Percentiles rank a stretch among this genome's conserved stretches.
Conservation (phyloP, 2,797 vertebrate genomes). For the Poeciliopsis presidionis region DNA sequence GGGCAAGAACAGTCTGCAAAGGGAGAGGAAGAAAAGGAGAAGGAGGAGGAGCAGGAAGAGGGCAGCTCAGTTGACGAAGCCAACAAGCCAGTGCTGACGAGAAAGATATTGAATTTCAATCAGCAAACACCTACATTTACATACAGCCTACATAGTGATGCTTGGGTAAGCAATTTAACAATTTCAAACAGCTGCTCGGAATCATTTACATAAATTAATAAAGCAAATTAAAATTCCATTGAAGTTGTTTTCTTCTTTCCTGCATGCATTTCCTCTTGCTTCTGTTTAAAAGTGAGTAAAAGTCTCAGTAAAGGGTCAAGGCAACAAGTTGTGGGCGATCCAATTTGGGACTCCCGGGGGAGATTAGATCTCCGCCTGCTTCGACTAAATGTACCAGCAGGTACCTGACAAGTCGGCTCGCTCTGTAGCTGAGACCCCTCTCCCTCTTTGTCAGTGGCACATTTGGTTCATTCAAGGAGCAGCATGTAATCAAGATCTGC, state of each 20-base stretch:
- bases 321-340: slow-evolving; percentile 63
- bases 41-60: slow-evolving; percentile 15
- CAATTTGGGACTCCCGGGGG: slow-evolving; percentile 69
- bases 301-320: slow-evolving; percentile 61
- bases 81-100: slow-evolving; percentile 69
- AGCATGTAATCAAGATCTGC: slow-evolving; percentile 47
- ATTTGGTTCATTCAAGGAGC: slow-evolving; percentile 55
- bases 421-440: slow-evolving; percentile 23
- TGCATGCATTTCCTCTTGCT: slow-evolving; percentile 31
- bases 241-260: slow-evolving; percentile 60
- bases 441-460: slow-evolving; percentile 45
- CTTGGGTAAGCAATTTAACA: slow-evolving; percentile 80
- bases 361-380: slow-evolving; percentile 67
- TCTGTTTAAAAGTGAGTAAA: slow-evolving; percentile 43
- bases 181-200: slow-evolving; percentile 76
- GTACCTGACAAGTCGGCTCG: slow-evolving; percentile 66
- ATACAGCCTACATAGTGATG: slow-evolving; percentile 77
- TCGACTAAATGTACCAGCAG: slow-evolving; percentile 71
- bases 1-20: slow-evolving; percentile 60
- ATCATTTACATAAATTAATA: slow-evolving; percentile 81
- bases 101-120: slow-evolving; percentile 83
- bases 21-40: slow-evolving; percentile 39
- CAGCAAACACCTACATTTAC: slow-evolving; percentile 78
- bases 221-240: slow-evolving; percentile 74
- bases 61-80: slow-evolving; percentile 56